Conservation (phyloP, 2,888 invertebrate genomes). For the Synanthedon andrenaeformis region DNA sequence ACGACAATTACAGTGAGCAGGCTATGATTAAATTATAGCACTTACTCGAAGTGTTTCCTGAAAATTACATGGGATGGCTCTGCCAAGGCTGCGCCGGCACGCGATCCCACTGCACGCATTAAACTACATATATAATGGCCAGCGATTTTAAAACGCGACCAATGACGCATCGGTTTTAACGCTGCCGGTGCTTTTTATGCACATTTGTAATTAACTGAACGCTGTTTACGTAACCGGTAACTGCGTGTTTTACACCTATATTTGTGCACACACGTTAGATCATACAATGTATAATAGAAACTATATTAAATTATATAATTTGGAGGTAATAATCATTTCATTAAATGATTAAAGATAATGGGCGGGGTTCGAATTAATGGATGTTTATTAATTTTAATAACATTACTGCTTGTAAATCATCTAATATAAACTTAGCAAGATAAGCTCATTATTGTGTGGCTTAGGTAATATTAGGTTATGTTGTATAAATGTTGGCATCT, state of each 20-base stretch:
- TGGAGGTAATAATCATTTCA: no score
- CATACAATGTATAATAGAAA: not conserved
- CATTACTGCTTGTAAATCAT: no score
- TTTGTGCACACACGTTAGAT: slow-evolving; percentile 1
- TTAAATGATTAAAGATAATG: no score
- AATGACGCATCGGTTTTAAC: slow-evolving; percentile 66
- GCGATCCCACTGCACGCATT: slow-evolving; percentile 63
- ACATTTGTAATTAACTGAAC: slow-evolving; percentile 29
- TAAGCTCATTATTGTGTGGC: no score
- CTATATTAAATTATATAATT: no score
- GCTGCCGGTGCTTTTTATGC: slow-evolving; percentile 39
- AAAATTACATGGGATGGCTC: slow-evolving; percentile 67
- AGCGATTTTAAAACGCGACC: slow-evolving; percentile 39
- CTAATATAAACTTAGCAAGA: no score
- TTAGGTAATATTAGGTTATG: no score
- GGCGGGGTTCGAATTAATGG: no score
- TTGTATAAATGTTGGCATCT: no score
- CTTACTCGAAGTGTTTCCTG: slow-evolving; percentile 65
- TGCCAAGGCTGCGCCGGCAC: slow-evolving; percentile 60
- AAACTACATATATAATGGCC: slow-evolving; percentile 42
- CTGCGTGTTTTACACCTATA: not conserved
- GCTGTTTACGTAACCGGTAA: slow-evolving; percentile 9
- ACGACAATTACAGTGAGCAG: slow-evolving; percentile 62
- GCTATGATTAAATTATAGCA: slow-evolving; percentile 69
- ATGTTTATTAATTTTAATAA: no score